Evolutionary conservation across 1,140 invertebrate genomes (phyloP).

Genomic region (Diachasma alloeum): DNA sequence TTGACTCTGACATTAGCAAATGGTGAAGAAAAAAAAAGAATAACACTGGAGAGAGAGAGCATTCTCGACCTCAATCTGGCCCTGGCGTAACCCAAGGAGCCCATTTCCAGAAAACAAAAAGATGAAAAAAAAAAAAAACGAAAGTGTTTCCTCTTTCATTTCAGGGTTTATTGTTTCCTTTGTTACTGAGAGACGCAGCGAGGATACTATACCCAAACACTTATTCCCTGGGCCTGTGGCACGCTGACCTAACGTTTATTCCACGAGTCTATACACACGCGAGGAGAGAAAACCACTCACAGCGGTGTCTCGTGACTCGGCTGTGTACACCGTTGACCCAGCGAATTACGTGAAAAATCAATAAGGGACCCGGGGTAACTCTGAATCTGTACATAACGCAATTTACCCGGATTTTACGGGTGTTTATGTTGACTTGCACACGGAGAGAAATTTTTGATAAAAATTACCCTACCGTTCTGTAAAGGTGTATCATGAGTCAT

Average conservation of each 20-base stretch:
- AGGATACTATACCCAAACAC: neutral
- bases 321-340: slow-evolving; percentile 11
- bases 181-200: neutral
- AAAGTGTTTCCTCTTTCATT: neutral
- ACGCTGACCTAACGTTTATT: neutral
- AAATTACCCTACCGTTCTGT: too few relatives aligned
- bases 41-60: neutral
- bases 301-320: neutral
- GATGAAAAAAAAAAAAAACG: neutral
- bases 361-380: slow-evolving; percentile 1
- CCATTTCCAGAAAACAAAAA: neutral
- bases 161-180: neutral
- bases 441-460: too few relatives aligned
- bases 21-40: neutral
- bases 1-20: neutral
- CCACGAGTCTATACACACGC: too few relatives aligned
- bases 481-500: too few relatives aligned
- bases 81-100: neutral
- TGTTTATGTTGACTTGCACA: neutral
- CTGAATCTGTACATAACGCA: slow-evolving; percentile 14
- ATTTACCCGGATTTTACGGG: neutral
- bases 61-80: neutral
- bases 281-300: neutral
- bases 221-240: neutral
- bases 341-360: slow-evolving; percentile 18